Conservation (phyloP, 2,888 invertebrate genomes). For the Lucinisca nassula region DNA sequence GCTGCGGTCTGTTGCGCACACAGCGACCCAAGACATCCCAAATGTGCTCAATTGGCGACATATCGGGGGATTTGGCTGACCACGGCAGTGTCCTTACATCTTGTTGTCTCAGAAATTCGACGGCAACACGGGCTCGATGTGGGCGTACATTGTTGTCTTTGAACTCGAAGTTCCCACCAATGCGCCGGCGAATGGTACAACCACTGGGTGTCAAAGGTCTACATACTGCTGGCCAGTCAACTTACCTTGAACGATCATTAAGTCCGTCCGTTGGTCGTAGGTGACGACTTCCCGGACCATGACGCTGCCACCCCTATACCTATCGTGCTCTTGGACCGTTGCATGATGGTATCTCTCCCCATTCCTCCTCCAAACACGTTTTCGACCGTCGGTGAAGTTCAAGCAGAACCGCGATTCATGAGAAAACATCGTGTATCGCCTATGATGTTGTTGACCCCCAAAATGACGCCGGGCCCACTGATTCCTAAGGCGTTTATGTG, state of each 20-base stretch:
- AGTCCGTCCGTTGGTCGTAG: background rate
- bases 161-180: no score
- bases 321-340: background rate
- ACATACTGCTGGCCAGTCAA: background rate
- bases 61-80: no score
- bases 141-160: no score
- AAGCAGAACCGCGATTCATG: background rate
- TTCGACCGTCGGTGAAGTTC: background rate
- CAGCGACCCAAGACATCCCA: no score
- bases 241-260: background rate
- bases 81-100: no score
- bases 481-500: background rate
- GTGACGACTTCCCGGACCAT: background rate
- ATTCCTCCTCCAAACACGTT: background rate
- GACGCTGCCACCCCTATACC: background rate
- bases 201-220: background rate
- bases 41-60: no score
- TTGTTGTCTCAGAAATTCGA: no score
- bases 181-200: background rate
- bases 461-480: background rate
- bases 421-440: background rate
- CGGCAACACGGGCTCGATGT: no score
- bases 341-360: background rate
- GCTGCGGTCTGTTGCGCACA: no score
- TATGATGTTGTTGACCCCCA: background rate